Conservation (phyloP, 2,888 invertebrate genomes). For the Netelia virgata region DNA sequence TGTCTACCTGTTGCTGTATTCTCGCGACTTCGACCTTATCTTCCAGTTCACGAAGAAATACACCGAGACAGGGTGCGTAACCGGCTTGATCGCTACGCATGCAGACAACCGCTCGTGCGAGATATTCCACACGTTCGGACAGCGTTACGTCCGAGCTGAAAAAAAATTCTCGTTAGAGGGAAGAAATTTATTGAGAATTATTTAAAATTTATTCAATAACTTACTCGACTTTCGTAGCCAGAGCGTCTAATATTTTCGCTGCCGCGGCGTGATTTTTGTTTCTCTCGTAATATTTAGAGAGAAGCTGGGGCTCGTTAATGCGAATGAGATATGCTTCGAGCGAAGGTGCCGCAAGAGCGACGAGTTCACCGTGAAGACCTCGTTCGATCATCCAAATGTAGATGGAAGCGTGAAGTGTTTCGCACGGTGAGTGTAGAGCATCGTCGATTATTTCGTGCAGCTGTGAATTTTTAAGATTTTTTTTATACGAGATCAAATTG, state of each 20-base stretch:
- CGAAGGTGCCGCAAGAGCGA: conserved; percentile 89
- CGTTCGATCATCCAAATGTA: conserved; percentile 97
- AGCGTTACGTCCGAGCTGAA: conserved; percentile 91
- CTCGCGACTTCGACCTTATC: conserved; percentile 97
- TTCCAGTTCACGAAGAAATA: conserved; percentile 94
- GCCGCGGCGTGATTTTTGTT: conserved; percentile 96
- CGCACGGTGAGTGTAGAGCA: conserved; percentile 91
- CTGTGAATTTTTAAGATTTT: conserved; percentile 80
- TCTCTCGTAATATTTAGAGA: conserved; percentile 99
- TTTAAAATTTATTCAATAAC: background rate
- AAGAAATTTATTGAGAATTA: background rate
- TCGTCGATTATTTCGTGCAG: conserved; percentile 88
- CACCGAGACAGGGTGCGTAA: conserved; percentile 90
- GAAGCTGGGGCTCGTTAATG: conserved; percentile 85
- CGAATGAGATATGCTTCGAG: conserved; percentile 91
- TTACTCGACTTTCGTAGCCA: conserved; percentile 91
- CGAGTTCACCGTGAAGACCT: conserved; percentile 90
- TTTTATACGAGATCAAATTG: background rate
- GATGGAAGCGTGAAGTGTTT: conserved; percentile 95
- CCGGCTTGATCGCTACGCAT: conserved; percentile 94
- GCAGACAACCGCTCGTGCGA: conserved; percentile 97
- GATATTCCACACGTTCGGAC: conserved; percentile 93
- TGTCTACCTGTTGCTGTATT: conserved; percentile 89
- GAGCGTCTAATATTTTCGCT: conserved; percentile 94
- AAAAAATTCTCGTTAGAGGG: conserved; percentile 58